Percentiles rank a stretch among this genome's conserved stretches.
These are phyloP conservation scores for Synanthedon tipuliformis DNA, from an alignment of 2,888 invertebrate species.

Conservation along the genomic window DNA sequence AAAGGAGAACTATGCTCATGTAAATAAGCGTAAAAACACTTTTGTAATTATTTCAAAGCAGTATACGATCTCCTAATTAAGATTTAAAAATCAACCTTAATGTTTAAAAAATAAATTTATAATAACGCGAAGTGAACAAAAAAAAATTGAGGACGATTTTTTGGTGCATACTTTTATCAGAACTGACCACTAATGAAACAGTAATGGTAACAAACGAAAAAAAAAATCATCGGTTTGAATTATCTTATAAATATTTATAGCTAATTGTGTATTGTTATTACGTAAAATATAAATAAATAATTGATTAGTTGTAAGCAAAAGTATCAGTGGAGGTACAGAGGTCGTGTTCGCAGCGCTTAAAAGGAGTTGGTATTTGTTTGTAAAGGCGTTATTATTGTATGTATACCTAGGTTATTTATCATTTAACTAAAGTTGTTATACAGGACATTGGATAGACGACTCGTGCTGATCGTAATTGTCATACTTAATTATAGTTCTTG, in stretches of 20 bases:
- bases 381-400: constrained; percentile 47
- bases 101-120: constrained; percentile 50
- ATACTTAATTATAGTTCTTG: too few species aligned
- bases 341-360: constrained; percentile 15
- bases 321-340: constrained; percentile 34
- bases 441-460: constrained; percentile 3
- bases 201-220: constrained; percentile 53
- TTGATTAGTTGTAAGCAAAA: constrained; percentile 66
- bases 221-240: constrained; percentile 48
- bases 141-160: constrained; percentile 34
- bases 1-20: constrained; percentile 65
- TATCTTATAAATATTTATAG: constrained; percentile 71
- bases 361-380: constrained; percentile 38
- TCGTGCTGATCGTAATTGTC: not conserved
- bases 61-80: constrained; percentile 72
- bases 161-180: constrained; percentile 37
- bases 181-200: constrained; percentile 35
- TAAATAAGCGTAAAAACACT: constrained; percentile 59
- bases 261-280: constrained; percentile 71
- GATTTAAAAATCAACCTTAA: constrained; percentile 69
- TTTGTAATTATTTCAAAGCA: constrained; percentile 69
- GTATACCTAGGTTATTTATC: constrained; percentile 30
- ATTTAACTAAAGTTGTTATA: constrained; percentile 24
- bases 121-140: constrained; percentile 38
- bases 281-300: constrained; percentile 69